These are phyloP conservation scores for Hypsibius dujardini DNA, from an alignment of 1,140 invertebrate species.

Conservation along the genomic window DNA sequence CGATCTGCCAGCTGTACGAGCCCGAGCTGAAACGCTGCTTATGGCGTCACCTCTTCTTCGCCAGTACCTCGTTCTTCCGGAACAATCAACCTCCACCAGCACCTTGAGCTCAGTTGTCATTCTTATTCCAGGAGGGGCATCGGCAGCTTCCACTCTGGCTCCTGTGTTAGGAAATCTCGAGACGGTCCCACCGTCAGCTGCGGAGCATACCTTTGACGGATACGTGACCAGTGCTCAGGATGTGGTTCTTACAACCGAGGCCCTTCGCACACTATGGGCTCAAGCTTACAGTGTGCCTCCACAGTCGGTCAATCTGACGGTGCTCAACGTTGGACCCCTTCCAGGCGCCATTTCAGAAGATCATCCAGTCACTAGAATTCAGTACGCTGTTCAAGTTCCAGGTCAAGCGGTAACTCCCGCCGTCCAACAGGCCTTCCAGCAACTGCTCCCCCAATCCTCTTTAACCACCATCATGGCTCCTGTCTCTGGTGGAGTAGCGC, in stretches of 20 bases:
- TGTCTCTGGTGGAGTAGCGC: neutral
- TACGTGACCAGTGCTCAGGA: neutral
- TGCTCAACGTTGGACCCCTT: neutral
- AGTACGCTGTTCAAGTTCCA: neutral
- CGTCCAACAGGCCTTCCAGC: neutral
- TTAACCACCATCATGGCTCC: neutral
- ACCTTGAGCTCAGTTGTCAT: neutral
- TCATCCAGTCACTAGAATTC: neutral
- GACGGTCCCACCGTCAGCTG: neutral
- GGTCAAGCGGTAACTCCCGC: neutral
- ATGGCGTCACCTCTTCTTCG: neutral
- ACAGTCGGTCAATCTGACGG: neutral
- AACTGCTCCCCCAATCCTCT: neutral
- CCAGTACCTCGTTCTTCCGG: neutral
- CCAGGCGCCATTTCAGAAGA: neutral
- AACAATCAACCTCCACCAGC: neutral
- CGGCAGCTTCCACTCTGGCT: neutral
- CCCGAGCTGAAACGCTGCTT: neutral
- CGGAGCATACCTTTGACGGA: neutral
- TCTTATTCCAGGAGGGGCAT: neutral
- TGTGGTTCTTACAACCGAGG: neutral
- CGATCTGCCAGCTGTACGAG: neutral
- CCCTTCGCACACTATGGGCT: neutral
- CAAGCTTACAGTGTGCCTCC: neutral
- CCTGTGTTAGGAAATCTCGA: neutral